Percentiles rank a stretch among this genome's conserved stretches.
phyloP scores from a whole-genome alignment of 2,113 vertebrate genomes.

The Phycodurus eques region DNA sequence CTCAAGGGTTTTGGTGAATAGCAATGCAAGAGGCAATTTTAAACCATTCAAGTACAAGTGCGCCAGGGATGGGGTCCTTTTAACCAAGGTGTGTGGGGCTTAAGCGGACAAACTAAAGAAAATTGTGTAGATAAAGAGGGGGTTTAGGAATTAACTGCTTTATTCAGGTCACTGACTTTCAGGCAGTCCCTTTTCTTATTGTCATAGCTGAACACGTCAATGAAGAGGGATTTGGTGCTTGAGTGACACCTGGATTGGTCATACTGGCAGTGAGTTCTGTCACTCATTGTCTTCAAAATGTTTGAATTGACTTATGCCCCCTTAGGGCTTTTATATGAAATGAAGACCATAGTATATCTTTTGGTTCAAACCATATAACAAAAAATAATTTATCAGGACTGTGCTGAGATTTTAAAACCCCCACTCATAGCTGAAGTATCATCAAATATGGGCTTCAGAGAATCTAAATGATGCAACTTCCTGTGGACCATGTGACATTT shows the following conservation, averaged over 20 bases:
- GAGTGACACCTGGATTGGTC: conserved; percentile 59
- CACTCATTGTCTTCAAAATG: conserved; percentile 40
- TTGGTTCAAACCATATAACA: too few relatives aligned
- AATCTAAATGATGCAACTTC: too few relatives aligned
- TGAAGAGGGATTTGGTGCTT: conserved; percentile 46
- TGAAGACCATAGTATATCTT: conserved; percentile 19
- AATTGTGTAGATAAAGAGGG: conserved; percentile 53
- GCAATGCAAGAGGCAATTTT: conserved; percentile 63
- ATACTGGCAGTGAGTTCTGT: conserved; percentile 42
- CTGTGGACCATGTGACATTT: too few relatives aligned
- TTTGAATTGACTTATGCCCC: conserved; percentile 26
- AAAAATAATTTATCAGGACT: too few relatives aligned
- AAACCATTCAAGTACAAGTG: conserved; percentile 65
- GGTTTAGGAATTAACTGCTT: conserved; percentile 62
- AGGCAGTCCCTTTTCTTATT: conserved; percentile 60
- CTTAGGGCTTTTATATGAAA: conserved; percentile 46
- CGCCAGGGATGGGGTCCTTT: conserved; percentile 27
- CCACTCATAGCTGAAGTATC: too few relatives aligned
- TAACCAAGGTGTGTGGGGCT: conserved; percentile 45
- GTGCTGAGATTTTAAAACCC: too few relatives aligned
- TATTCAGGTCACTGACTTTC: conserved; percentile 62
- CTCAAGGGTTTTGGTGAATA: conserved; percentile 58
- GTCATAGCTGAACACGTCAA: conserved; percentile 55
- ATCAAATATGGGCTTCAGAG: too few relatives aligned
- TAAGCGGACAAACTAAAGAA: conserved; percentile 33